Conservation (phyloP, 2,888 invertebrate genomes). For the Acholoe squamosa region DNA sequence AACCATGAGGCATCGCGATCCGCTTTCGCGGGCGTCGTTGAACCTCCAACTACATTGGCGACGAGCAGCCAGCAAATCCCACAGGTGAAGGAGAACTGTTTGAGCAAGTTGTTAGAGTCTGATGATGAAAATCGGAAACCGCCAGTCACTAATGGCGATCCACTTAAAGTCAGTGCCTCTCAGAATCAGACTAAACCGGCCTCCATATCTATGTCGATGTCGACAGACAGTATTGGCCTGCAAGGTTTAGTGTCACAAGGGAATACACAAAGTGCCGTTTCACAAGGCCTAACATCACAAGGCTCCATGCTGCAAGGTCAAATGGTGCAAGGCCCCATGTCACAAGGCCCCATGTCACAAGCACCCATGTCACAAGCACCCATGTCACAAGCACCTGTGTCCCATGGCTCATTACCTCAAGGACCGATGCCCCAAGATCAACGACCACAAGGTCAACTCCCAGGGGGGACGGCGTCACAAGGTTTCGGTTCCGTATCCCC, state of each 20-base stretch:
- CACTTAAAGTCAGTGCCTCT: not conserved
- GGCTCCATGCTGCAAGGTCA: not conserved
- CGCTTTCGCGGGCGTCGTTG: not conserved
- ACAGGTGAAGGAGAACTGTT: not conserved
- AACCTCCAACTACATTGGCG: not conserved
- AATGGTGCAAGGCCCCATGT: not conserved
- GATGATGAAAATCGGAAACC: not conserved
- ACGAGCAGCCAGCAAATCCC: slow-evolving; percentile 32
- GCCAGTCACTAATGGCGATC: not conserved
- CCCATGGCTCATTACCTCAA: not conserved
- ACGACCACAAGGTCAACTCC: not conserved
- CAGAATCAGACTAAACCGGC: not conserved
- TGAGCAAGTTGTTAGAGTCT: not conserved
- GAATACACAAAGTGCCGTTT: not conserved
- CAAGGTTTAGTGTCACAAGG: not conserved
- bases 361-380: not conserved
- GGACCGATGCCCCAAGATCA: not conserved
- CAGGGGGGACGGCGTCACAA: not conserved
- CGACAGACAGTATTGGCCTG: not conserved
- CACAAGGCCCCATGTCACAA: not conserved
- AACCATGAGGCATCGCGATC: not conserved
- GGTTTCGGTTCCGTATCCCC: not conserved
- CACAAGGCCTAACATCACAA: not conserved
- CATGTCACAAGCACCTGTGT: not conserved
- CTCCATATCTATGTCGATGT: not conserved